phyloP scores from a whole-genome alignment of 2,888 invertebrate species.

The Netelia fuscicornis region DNA sequence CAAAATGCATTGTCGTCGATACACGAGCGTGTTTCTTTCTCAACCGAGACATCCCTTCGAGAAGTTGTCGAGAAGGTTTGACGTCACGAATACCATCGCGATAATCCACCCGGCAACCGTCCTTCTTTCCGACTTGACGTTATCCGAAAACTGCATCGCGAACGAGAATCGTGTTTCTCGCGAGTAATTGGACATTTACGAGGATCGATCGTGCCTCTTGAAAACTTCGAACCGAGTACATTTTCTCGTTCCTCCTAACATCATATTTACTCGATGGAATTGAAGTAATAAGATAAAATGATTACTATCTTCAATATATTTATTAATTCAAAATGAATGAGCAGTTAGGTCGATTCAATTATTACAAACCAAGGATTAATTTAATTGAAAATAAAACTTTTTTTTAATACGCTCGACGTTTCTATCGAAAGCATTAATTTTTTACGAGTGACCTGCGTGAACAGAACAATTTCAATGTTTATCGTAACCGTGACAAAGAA shows the following conservation, averaged over 20 bases:
- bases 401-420: too few species aligned
- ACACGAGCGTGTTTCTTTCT: neutral
- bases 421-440: too few species aligned
- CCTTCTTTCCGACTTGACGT: constrained; percentile 55
- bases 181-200: constrained; percentile 63
- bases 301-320: neutral
- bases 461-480: too few species aligned
- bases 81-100: constrained; percentile 39
- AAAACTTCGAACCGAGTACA: neutral
- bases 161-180: constrained; percentile 55
- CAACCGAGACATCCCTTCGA: neutral
- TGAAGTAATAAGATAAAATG: neutral
- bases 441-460: too few species aligned
- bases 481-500: neutral
- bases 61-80: constrained; percentile 17
- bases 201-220: constrained; percentile 50
- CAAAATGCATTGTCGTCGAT: neutral
- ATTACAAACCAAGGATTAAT: too few species aligned
- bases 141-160: constrained; percentile 60
- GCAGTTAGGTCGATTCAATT: too few species aligned
- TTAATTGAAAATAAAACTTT: too few species aligned
- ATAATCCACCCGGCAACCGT: constrained; percentile 49
- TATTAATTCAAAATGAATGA: neutral
- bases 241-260: neutral
- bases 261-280: neutral